These are phyloP conservation scores for Psammodynastes pulverulentus DNA, from an alignment of 2,113 vertebrate genomes.

Conservation along the genomic window DNA sequence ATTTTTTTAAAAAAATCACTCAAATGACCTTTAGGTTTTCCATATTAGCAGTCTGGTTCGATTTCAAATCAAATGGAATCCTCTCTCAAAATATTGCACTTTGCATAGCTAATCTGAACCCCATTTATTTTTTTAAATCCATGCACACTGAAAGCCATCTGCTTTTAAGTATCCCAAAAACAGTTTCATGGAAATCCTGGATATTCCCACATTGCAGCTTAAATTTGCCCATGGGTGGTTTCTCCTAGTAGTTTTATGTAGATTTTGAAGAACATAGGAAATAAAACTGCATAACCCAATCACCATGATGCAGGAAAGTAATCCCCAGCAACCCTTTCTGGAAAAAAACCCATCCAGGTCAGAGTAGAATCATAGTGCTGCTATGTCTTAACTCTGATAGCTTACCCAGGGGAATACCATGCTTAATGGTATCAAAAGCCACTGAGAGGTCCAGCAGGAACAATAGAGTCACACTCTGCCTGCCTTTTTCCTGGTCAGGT, in stretches of 20 bases:
- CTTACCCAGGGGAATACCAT: neutral
- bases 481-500: neutral
- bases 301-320: neutral
- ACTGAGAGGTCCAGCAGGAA: neutral
- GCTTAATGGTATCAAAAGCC: neutral
- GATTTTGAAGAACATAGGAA: neutral
- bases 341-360: neutral
- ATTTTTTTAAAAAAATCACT: neutral
- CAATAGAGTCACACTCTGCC: neutral
- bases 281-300: neutral
- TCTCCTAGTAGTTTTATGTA: neutral
- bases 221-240: neutral
- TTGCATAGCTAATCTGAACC: neutral
- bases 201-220: neutral
- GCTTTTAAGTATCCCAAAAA: neutral
- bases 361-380: neutral
- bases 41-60: neutral
- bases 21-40: neutral
- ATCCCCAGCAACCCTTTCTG: neutral
- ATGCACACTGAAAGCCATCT: neutral
- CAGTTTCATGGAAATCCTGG: neutral
- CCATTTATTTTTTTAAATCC: neutral
- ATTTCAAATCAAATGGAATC: neutral
- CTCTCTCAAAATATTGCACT: neutral
- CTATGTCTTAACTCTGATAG: neutral